These are phyloP conservation scores for Gnathonemus echidnorhynchus DNA, from an alignment of 2,113 vertebrate species.

Conservation along the genomic window DNA sequence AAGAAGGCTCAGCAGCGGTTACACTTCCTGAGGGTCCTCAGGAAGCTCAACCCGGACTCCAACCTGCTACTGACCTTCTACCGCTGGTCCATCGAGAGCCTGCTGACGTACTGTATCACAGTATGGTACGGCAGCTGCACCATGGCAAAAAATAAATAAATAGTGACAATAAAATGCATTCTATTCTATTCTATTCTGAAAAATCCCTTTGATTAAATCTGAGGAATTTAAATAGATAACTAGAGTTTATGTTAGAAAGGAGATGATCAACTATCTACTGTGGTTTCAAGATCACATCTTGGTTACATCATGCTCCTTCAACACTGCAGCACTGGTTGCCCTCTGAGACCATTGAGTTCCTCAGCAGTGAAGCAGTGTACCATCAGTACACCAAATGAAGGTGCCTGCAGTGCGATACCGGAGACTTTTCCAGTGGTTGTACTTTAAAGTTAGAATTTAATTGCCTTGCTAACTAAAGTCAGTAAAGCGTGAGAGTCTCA, in stretches of 20 bases:
- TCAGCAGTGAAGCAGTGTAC: neutral
- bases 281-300: neutral
- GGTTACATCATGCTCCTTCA: neutral
- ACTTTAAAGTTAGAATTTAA: neutral
- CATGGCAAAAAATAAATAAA: too few relatives aligned
- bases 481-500: neutral
- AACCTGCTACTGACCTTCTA: too few relatives aligned
- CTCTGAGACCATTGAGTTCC: neutral
- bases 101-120: too few relatives aligned
- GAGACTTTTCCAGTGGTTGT: neutral
- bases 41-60: too few relatives aligned
- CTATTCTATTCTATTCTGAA: neutral
- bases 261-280: neutral
- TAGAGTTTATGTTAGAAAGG: neutral
- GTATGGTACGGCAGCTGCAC: too few relatives aligned
- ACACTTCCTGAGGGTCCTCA: too few relatives aligned
- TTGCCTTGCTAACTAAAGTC: neutral
- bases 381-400: neutral
- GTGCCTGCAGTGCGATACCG: neutral
- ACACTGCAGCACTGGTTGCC: neutral
- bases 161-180: too few relatives aligned
- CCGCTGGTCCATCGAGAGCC: too few relatives aligned
- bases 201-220: neutral
- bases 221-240: neutral
- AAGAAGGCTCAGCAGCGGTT: too few relatives aligned